Percentiles rank a stretch among this genome's conserved stretches.
These are phyloP conservation scores for Scyliorhinus canicula DNA, from an alignment of 2,797 vertebrate species.

Conservation along the genomic window DNA sequence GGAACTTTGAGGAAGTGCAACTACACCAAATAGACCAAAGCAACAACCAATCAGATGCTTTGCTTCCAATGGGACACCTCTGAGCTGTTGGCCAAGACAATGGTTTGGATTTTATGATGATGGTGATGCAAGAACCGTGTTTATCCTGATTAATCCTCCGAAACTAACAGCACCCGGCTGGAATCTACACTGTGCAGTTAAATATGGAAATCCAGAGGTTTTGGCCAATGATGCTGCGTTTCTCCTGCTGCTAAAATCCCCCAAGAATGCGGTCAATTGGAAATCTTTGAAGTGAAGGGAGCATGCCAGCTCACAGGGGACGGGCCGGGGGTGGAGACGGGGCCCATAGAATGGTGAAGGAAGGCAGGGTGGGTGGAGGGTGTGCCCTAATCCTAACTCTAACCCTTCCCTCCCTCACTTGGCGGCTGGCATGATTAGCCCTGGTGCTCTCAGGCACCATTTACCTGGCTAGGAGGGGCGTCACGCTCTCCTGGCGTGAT, in stretches of 20 bases:
- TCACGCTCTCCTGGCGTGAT: no score
- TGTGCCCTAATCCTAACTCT: no score
- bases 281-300: background rate
- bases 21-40: background rate
- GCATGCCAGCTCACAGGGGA: no score
- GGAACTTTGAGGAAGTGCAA: background rate
- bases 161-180: no score
- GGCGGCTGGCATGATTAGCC: no score
- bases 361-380: no score
- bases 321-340: no score
- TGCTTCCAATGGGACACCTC: background rate
- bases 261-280: background rate
- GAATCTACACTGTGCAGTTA: no score
- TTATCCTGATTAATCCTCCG: background rate
- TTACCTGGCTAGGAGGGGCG: no score
- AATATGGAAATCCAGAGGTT: background rate
- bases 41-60: background rate
- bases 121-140: background rate
- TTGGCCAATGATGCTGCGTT: background rate
- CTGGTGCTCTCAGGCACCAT: no score
- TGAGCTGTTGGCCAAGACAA: background rate
- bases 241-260: background rate
- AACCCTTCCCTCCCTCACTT: no score
- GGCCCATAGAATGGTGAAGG: no score
- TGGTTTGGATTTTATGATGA: background rate